Evolutionary conservation across 2,113 vertebrate species (phyloP).

Genomic region (Alaudala cheleensis): DNA sequence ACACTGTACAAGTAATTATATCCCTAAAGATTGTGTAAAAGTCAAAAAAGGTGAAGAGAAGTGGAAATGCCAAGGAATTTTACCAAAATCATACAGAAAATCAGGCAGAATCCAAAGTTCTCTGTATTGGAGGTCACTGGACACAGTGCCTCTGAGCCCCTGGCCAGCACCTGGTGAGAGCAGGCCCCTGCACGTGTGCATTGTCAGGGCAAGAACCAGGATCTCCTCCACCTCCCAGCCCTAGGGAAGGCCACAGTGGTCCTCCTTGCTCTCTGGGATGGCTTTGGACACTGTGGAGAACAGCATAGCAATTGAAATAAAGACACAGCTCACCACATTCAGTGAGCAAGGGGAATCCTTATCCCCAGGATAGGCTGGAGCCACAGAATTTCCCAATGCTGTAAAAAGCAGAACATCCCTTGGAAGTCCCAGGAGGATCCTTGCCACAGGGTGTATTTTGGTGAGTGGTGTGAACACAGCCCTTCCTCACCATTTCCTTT

Average conservation of each 20-base stretch:
- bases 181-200: background rate
- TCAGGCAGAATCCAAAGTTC: background rate
- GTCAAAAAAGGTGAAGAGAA: background rate
- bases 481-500: constrained; percentile 15
- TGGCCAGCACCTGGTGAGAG: background rate
- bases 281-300: background rate
- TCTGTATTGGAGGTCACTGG: background rate
- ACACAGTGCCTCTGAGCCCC: background rate
- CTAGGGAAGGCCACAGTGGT: background rate
- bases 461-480: background rate
- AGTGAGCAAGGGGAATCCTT: background rate
- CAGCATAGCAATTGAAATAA: background rate
- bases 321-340: background rate
- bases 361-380: background rate
- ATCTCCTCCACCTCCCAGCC: rapidly evolving
- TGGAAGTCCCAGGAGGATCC: background rate
- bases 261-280: background rate
- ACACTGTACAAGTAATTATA: background rate
- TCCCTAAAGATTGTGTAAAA: background rate
- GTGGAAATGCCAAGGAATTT: background rate
- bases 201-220: background rate
- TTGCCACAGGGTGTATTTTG: background rate
- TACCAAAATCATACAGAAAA: background rate
- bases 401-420: background rate
- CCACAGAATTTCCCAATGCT: background rate